Evolutionary conservation across 2,113 vertebrate genomes (phyloP), one percentile per base, ranked within the genome.

Genomic region (Uria lomvia): DNA sequence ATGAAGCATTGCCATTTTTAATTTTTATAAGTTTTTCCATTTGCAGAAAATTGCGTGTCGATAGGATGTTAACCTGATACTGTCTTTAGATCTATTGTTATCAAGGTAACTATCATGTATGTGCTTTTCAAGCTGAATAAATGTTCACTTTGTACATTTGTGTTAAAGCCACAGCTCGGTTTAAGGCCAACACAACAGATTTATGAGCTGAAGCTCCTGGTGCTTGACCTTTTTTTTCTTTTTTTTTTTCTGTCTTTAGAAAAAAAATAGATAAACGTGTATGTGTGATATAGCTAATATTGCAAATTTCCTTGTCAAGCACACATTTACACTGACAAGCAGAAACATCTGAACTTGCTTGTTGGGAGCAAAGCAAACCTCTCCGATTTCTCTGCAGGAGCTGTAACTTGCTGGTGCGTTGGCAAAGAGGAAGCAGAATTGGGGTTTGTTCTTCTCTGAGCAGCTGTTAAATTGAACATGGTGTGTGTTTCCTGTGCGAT

Each of bases 1-100:
- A 86, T 94, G 95, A 95, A 96, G 88, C 83, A 86, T 91, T 95
- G 88, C 79, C 19, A 17, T 75, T 94, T 71, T 32, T 60, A 73
- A 45, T 56, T 86, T 85, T 74, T 47, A 47, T 63, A 67, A 86
- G 78, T 22, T 83, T 74, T 2, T 92, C 29, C 3, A 11, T 58
- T 90, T 86, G 24, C n/a, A 45, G 11, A 43, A 82, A 88, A 12
- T 9, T 30, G 14, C 22, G 8, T 67, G 3, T 52, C 18, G 7
- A 1, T 50, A 52, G 58, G 76, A 12, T 53, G 29, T 81, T 87
- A 90, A 72, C 79, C 47, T 80, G 34, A 68, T 68, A 47, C 73
- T 6, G 2, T 90, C 30, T 87, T 87, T 66, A 29, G n/a, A 27
- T 53, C 55, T 72, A 1, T 81, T 50, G 29, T 76, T 93, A 70